phyloP scores from a whole-genome alignment of 1,140 invertebrate genomes.

The Leguminivora glycinivorella region DNA sequence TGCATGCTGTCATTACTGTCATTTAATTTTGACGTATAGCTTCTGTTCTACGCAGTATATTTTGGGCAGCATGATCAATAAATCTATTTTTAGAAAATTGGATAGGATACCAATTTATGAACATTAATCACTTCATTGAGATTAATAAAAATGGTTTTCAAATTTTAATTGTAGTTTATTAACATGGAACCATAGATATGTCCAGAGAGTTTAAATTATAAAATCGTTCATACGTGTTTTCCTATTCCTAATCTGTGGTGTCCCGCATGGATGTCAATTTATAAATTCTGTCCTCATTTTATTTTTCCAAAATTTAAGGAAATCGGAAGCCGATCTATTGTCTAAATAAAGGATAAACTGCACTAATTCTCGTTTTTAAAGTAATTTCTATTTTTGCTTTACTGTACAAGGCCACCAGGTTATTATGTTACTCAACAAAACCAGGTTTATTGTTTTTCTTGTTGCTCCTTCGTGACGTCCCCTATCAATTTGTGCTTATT shows the following conservation, averaged over 20 bases:
- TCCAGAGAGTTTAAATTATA: not conserved
- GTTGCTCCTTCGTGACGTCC: conserved; percentile 62
- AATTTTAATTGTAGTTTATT: too few relatives aligned
- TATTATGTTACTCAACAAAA: conserved; percentile 79
- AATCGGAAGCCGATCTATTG: not conserved
- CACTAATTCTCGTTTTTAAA: conserved; percentile 19
- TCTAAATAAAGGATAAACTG: conserved; percentile 16
- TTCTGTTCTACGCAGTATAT: not conserved
- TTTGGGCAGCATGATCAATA: too few relatives aligned
- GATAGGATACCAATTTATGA: too few relatives aligned
- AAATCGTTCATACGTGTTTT: not conserved
- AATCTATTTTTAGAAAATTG: too few relatives aligned
- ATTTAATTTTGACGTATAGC: not conserved
- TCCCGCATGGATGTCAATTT: conserved; percentile 25
- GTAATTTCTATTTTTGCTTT: conserved; percentile 35
- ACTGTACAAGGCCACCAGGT: conserved; percentile 61
- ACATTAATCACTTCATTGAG: too few relatives aligned
- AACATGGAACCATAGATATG: too few relatives aligned
- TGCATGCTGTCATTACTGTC: conserved; percentile 1
- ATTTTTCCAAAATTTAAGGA: conserved; percentile 15
- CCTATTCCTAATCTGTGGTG: conserved; percentile 22
- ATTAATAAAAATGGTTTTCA: too few relatives aligned
- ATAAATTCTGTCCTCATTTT: conserved; percentile 20
- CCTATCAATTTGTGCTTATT: conserved; percentile 35
- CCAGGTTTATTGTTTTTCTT: conserved; percentile 78